Conservation (phyloP, 2,888 invertebrate genomes). For the Amphipoea oculea region DNA sequence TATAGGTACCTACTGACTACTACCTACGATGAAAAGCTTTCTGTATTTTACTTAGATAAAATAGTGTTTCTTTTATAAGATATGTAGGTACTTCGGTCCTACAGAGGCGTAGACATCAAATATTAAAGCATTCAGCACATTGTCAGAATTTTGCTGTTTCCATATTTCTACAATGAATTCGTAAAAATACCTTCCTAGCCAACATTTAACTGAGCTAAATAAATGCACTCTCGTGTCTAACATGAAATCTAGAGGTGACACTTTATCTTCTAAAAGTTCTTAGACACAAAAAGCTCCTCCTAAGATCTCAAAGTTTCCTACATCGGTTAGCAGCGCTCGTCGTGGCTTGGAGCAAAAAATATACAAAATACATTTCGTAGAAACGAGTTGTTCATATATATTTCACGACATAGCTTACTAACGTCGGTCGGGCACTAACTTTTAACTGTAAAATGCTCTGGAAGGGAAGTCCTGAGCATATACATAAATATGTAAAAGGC, state of each 20-base stretch:
- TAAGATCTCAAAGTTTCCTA: slow-evolving; percentile 12
- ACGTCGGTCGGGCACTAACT: slow-evolving; percentile 55
- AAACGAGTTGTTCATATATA: slow-evolving; percentile 37
- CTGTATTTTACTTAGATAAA: background rate
- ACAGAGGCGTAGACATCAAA: background rate
- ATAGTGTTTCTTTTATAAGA: background rate
- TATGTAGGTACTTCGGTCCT: background rate
- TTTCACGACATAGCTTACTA: slow-evolving; percentile 43
- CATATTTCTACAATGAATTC: background rate
- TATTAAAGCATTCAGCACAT: background rate
- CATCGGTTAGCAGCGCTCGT: background rate
- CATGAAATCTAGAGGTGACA: background rate
- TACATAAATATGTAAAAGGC: slow-evolving; percentile 66
- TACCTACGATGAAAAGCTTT: background rate
- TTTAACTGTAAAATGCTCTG: slow-evolving; percentile 58
- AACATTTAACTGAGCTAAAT: slow-evolving; percentile 3
- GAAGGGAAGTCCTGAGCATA: slow-evolving; percentile 61
- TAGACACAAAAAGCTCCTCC: slow-evolving; percentile 21
- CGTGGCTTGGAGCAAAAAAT: slow-evolving; percentile 26
- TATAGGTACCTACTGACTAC: background rate
- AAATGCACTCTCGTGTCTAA: background rate
- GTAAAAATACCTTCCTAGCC: background rate
- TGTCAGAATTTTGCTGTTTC: background rate
- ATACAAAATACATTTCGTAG: slow-evolving; percentile 26
- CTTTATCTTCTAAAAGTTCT: slow-evolving; percentile 23